Evolutionary conservation across 2,888 invertebrate species (phyloP).

Genomic region (Ennomos erosarius): DNA sequence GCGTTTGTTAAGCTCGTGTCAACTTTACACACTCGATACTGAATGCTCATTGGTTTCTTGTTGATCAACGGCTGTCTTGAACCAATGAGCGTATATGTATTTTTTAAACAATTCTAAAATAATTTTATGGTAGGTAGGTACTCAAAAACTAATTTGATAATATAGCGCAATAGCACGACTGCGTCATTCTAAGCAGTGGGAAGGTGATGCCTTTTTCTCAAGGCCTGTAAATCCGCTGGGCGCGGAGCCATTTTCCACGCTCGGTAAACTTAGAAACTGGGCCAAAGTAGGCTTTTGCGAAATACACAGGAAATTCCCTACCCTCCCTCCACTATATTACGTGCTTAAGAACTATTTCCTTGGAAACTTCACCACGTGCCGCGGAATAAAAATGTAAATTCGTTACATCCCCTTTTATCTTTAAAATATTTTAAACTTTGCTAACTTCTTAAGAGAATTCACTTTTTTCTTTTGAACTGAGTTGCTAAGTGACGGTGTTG

Average conservation of each 20-base stretch:
- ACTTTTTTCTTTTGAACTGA: constrained; percentile 16
- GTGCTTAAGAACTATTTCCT: constrained; percentile 77
- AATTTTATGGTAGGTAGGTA: neutral
- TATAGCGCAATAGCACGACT: constrained; percentile 22
- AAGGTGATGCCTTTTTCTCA: constrained; percentile 53
- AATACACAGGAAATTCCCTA: constrained; percentile 70
- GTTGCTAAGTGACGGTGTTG: constrained; percentile 18
- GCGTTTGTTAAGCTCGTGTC: no score
- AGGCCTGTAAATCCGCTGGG: constrained; percentile 73
- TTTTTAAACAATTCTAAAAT: no score
- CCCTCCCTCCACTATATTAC: constrained; percentile 67
- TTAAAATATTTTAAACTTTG: constrained; percentile 44
- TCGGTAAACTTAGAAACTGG: constrained; percentile 80
- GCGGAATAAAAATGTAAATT: constrained; percentile 69
- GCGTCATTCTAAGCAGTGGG: constrained; percentile 42
- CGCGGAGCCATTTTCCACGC: constrained; percentile 76
- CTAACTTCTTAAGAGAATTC: constrained; percentile 34
- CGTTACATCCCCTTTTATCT: constrained; percentile 47
- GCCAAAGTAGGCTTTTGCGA: constrained; percentile 80
- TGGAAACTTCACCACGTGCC: constrained; percentile 59
- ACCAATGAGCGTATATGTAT: no score
- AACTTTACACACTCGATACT: no score
- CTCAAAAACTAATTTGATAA: constrained; percentile 8
- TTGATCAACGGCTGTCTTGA: no score
- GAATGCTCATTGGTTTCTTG: no score